Percentiles rank a stretch among this genome's conserved stretches.
Conservation (phyloP, 1,140 invertebrate genomes). For the Drosophila sturtevanti region DNA sequence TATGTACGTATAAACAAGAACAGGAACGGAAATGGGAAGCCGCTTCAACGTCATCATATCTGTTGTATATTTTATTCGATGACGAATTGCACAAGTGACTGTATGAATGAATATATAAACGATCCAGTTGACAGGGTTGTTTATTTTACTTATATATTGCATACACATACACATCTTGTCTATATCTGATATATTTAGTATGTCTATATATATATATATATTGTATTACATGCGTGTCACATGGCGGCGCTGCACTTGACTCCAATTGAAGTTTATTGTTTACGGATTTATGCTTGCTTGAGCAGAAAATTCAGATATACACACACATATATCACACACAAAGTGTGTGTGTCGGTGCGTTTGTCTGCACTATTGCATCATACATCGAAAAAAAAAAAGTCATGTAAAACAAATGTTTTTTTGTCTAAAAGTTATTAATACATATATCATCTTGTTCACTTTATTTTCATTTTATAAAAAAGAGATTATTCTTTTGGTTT, state of each 20-base stretch:
- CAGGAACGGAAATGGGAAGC: conserved; percentile 67
- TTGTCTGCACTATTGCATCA: neutral
- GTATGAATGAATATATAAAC: conserved; percentile 35
- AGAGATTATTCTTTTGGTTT: neutral
- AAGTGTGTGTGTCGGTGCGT: neutral
- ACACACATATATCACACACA: neutral
- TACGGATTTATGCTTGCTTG: conserved; percentile 75
- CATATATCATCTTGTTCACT: neutral
- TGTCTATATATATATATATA: conserved; percentile 15
- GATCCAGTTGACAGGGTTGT: conserved; percentile 34
- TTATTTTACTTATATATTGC: conserved; percentile 24
- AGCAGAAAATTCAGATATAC: conserved; percentile 61
- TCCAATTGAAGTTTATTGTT: conserved; percentile 71
- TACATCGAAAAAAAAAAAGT: neutral
- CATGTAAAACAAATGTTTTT: neutral
- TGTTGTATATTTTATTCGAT: neutral
- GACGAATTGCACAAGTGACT: conserved; percentile 1
- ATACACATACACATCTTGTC: conserved; percentile 7
- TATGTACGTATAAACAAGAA: neutral
- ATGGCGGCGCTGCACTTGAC: conserved; percentile 63
- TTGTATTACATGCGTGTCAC: conserved; percentile 16
- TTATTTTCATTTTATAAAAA: neutral
- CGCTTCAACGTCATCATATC: conserved; percentile 37
- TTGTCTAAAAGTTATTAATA: neutral
- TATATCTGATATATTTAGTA: neutral